phyloP scores from a whole-genome alignment of 2,113 vertebrate species.

The Micronisus gabar region DNA sequence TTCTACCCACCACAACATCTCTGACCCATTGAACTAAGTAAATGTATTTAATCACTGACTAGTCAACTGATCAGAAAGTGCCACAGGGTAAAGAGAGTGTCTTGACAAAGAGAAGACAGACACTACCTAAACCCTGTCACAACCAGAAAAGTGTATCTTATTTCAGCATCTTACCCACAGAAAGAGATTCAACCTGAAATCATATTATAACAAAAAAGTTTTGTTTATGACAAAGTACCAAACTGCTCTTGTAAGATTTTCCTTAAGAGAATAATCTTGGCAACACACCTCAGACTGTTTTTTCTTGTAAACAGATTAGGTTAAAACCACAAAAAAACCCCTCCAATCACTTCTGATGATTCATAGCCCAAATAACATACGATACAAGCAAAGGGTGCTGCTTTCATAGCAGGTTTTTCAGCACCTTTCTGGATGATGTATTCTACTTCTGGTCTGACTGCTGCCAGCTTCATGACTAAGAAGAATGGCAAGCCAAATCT shows the following conservation, averaged over 20 bases:
- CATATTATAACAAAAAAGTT: not conserved
- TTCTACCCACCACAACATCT: slow-evolving; percentile 70
- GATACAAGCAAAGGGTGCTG: not conserved
- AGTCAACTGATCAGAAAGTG: slow-evolving; percentile 66
- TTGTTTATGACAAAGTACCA: not conserved
- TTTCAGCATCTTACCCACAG: not conserved
- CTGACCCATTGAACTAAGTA: slow-evolving; percentile 81
- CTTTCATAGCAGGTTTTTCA: not conserved
- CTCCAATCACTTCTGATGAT: slow-evolving; percentile 26
- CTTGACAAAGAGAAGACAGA: slow-evolving; percentile 51
- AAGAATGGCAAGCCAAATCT: not conserved
- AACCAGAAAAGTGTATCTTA: not conserved
- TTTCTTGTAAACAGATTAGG: not conserved
- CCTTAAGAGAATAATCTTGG: not conserved
- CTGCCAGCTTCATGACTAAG: slow-evolving; percentile 46
- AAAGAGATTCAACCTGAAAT: not conserved
- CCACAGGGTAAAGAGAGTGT: slow-evolving; percentile 22
- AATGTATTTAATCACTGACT: slow-evolving; percentile 73
- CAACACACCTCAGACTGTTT: not conserved
- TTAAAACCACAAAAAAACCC: not conserved
- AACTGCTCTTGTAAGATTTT: not conserved
- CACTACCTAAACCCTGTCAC: slow-evolving; percentile 46
- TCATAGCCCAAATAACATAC: slow-evolving; percentile 5
- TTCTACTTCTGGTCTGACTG: not conserved
- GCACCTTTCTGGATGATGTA: not conserved